These are phyloP conservation scores for Nymphalis urticae DNA, from an alignment of 2,888 invertebrate genomes.

Conservation along the genomic window DNA sequence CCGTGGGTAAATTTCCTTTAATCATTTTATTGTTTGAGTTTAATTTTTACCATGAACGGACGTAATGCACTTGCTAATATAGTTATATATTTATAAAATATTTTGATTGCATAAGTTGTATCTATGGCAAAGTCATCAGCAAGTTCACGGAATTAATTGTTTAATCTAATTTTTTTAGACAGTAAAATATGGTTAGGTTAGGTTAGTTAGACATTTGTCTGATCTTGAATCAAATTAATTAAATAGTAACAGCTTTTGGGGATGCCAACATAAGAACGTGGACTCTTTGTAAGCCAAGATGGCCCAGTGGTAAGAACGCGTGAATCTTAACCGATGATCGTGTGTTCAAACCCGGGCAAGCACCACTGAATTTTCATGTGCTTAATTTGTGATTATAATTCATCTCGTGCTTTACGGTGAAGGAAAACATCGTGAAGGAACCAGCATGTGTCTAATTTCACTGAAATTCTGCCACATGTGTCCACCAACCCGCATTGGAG, in stretches of 20 bases:
- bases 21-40: slow-evolving; percentile 31
- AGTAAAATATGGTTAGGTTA: slow-evolving; percentile 23
- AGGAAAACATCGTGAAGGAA: too few relatives aligned
- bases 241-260: slow-evolving; percentile 29
- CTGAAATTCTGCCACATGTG: too few relatives aligned
- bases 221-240: slow-evolving; percentile 26
- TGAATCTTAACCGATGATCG: too few relatives aligned
- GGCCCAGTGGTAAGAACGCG: too few relatives aligned
- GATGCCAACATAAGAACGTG: slow-evolving; percentile 28
- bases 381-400: too few relatives aligned
- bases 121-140: slow-evolving; percentile 33
- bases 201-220: slow-evolving; percentile 25
- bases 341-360: too few relatives aligned
- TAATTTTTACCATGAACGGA: slow-evolving; percentile 40
- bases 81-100: slow-evolving; percentile 38
- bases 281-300: too few relatives aligned
- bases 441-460: too few relatives aligned
- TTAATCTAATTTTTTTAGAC: slow-evolving; percentile 35
- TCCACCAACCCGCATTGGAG: too few relatives aligned
- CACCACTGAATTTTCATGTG: too few relatives aligned
- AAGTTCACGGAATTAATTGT: slow-evolving; percentile 31
- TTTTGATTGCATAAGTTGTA: slow-evolving; percentile 26
- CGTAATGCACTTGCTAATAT: slow-evolving; percentile 38
- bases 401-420: too few relatives aligned
- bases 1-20: slow-evolving; percentile 41